These are phyloP conservation scores for Macrocentrus cingulum DNA, from an alignment of 1,140 invertebrate genomes.

Conservation along the genomic window DNA sequence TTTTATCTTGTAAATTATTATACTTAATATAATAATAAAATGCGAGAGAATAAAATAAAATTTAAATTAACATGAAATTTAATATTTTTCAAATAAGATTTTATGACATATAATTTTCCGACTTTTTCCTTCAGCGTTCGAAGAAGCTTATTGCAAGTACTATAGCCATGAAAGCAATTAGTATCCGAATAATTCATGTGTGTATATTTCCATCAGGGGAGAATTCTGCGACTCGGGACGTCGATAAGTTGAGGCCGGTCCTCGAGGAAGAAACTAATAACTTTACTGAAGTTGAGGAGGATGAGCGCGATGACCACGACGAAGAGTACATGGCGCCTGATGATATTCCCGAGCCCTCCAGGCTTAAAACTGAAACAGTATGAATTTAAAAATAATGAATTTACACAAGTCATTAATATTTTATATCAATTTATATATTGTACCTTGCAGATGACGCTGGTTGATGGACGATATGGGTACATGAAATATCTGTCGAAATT, in stretches of 20 bases:
- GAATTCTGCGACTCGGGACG: slow-evolving; percentile 1
- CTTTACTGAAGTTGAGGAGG: slow-evolving; percentile 34
- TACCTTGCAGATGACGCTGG: slow-evolving; percentile 40
- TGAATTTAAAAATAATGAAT: slow-evolving; percentile 19
- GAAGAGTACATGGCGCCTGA: slow-evolving; percentile 40
- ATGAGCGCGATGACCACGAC: slow-evolving; percentile 38
- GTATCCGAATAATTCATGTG: slow-evolving; percentile 13
- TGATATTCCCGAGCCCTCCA: slow-evolving; percentile 33
- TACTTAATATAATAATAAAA: too few species aligned
- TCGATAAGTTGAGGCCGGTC: slow-evolving; percentile 25
- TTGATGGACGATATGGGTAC: slow-evolving; percentile 44
- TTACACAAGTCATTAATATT: too few species aligned
- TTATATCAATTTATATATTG: slow-evolving; percentile 23
- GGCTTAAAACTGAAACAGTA: slow-evolving; percentile 38
- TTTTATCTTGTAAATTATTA: too few species aligned
- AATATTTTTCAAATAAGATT: too few species aligned
- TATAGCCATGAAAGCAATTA: not conserved
- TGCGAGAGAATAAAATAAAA: too few species aligned
- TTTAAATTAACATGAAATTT: too few species aligned
- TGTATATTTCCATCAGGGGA: slow-evolving; percentile 7
- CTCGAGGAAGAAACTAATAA: slow-evolving; percentile 9
- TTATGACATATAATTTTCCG: too few species aligned
- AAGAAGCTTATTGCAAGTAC: too few species aligned
- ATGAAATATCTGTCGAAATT: slow-evolving; percentile 63
- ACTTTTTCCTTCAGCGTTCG: too few species aligned